A percentile compares a stretch with the other conserved stretches of the same genome.
Conservation (phyloP, 2,888 invertebrate species). For the Dicyrtoma fusca region DNA sequence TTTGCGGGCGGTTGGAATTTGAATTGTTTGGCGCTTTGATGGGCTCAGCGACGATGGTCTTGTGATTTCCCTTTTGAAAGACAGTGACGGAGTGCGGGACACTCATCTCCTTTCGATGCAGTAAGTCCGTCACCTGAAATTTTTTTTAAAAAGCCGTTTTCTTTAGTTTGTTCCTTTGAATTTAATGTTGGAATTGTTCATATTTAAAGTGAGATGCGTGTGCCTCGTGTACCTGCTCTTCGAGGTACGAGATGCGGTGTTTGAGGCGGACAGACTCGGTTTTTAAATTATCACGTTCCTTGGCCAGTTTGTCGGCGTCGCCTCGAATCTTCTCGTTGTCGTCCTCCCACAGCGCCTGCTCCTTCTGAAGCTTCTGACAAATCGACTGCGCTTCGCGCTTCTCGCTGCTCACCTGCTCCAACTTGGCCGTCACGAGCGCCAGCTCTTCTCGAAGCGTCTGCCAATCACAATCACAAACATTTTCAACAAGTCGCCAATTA, state of each 20-base stretch:
- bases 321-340: constrained; percentile 61
- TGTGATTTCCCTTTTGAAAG: constrained; percentile 56
- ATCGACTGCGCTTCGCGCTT: constrained; percentile 59
- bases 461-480: not conserved
- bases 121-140: constrained; percentile 53
- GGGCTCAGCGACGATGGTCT: constrained; percentile 55
- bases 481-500: not conserved
- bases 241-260: constrained; percentile 85
- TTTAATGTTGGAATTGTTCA: too few relatives aligned
- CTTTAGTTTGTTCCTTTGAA: too few relatives aligned
- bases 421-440: constrained; percentile 65
- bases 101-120: constrained; percentile 53
- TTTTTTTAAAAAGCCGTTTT: too few relatives aligned
- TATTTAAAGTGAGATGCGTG: too few relatives aligned
- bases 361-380: constrained; percentile 56
- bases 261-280: constrained; percentile 81
- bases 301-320: constrained; percentile 52
- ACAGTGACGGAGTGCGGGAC: constrained; percentile 50
- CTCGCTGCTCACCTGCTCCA: constrained; percentile 68
- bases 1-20: constrained; percentile 44
- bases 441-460: constrained; percentile 65
- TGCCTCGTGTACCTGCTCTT: constrained; percentile 87
- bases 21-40: constrained; percentile 35
- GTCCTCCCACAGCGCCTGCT: constrained; percentile 52
- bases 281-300: constrained; percentile 62